phyloP scores from a whole-genome alignment of 2,888 invertebrate species.

The Blomia tropicalis region DNA sequence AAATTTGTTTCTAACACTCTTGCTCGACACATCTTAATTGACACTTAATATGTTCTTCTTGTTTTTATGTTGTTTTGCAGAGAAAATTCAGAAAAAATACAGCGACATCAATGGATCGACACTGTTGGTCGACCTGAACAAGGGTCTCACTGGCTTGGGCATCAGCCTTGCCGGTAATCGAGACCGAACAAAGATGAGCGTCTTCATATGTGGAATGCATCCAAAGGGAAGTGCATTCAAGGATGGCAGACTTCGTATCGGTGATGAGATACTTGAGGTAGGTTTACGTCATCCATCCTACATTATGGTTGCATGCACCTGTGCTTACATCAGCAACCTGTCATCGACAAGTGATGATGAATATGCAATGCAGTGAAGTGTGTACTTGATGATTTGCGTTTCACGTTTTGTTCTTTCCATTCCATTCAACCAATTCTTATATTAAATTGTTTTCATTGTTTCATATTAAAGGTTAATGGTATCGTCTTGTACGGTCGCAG shows the following conservation, averaged over 20 bases:
- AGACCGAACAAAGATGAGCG: slow-evolving; percentile 84
- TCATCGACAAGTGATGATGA: neutral
- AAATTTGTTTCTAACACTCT: too few species aligned
- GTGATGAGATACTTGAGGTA: slow-evolving; percentile 89
- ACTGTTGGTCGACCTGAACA: slow-evolving; percentile 56
- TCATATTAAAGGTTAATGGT: slow-evolving; percentile 79
- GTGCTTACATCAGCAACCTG: neutral
- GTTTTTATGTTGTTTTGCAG: slow-evolving; percentile 41
- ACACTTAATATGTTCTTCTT: neutral
- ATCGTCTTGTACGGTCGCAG: slow-evolving; percentile 79
- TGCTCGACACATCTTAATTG: too few species aligned
- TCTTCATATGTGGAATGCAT: slow-evolving; percentile 87
- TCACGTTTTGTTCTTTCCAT: too few species aligned
- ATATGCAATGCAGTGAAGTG: too few species aligned
- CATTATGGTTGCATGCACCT: neutral
- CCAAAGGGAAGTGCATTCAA: slow-evolving; percentile 64
- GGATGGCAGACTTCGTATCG: slow-evolving; percentile 59
- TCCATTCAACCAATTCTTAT: slow-evolving; percentile 24
- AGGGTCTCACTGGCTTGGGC: slow-evolving; percentile 61
- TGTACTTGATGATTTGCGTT: too few species aligned
- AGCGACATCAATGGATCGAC: slow-evolving; percentile 51
- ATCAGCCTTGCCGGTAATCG: slow-evolving; percentile 83
- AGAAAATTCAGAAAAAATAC: slow-evolving; percentile 84
- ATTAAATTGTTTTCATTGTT: too few species aligned
- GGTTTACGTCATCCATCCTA: neutral